Base-by-base conservation (phyloP, 2,888 invertebrate species). In the Thymelicus lineola region DNA sequence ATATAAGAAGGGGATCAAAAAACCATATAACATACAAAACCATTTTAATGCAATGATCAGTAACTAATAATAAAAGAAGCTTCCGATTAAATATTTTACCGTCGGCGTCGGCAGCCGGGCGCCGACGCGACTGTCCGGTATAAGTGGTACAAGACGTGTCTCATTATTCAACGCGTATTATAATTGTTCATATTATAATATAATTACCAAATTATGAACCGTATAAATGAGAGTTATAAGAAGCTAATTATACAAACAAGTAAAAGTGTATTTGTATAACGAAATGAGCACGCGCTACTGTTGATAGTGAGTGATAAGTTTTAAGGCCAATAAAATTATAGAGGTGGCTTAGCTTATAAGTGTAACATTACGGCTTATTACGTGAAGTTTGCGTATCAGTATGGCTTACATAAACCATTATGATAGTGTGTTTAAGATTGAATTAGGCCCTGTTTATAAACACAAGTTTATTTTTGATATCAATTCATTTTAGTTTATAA, bases 201-300 rank as follows among this genome's bases (percentile, higher is more conserved):
- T 53, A 20, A 28, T 20, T 12, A 53, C 20, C 20, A 53, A 53
- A 53, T 20, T 20, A 53, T 20, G 53, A 20, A 53, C 20, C 55
- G 42, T 57, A 66, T 48, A 66, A 66, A 60, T 55, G 45, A 45
- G 35, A 28, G 53, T 7, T 67, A 67, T 68, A 68, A 68, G 45
- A 55, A 62, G 45, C 61, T 68, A 58, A 73, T 76, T 73, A 72
- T 72, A 73, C 72, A 73, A 75, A 75, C 71, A 74, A 72, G 68
- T 59, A 71, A 66, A 70, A 74, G 74, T 76, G 75, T 89, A 87
- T 89, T 89, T 90, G 81, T 80, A 75, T 78, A 87, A 84, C 85
- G 86, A 83, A 88, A 87, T 83, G 77, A 83, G 87, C 89, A 88
- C 87, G 89, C 83, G 90, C 86, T 83, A 82, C 86, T 58, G 67